Base-by-base conservation (phyloP, 2,888 invertebrate genomes). In the Ophion ventricosus region DNA sequence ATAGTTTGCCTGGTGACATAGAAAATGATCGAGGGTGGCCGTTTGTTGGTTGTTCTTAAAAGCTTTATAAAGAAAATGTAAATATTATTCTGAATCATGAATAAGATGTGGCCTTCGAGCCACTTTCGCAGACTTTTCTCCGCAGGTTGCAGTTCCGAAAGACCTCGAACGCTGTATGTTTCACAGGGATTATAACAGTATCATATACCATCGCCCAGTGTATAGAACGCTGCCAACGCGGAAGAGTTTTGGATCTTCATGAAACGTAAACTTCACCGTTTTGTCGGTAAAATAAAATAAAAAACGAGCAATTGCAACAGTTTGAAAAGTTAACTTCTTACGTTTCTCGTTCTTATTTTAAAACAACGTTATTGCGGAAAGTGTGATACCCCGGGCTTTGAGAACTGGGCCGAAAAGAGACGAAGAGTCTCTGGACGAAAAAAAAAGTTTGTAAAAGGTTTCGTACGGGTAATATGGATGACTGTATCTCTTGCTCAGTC, bases 281-380 rank as follows among this genome's bases (percentile, higher is more conserved):
- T 63, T 25, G 23, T 14, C 10, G 54, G n/a, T 26, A 49, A 67
- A 56, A 69, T 66, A 74, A 78, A 54, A 70, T 40, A 17, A 78
- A 61, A n/a, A n/a, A n/a, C n/a, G 26, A 29, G 11, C 25, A 17
- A 8, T 54, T 63, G 54, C 74, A 56, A 74, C 63, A 69, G 59
- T 69, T 73, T 63, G 54, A 56, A 70, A 61, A 70, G 35, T 11
- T 29, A 63, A 63, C 61, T 63, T 67, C 23, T 26, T 49, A 40
- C 29, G 35, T 49, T 54, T 61, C 57, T 54, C 20, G 56, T 61
- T 77, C n/a, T 61, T 25, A 63, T 67, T 57, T 73, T 23, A 2
- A 66, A 73, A 73, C 57, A 49, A 82, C 25, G 59, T 78, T 82
- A 74, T 78, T 77, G 23, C 61, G 23, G 54, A 56, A 74, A 63